Base-by-base conservation (phyloP, 1,140 invertebrate genomes). In the Gonatopus flavifemur region DNA sequence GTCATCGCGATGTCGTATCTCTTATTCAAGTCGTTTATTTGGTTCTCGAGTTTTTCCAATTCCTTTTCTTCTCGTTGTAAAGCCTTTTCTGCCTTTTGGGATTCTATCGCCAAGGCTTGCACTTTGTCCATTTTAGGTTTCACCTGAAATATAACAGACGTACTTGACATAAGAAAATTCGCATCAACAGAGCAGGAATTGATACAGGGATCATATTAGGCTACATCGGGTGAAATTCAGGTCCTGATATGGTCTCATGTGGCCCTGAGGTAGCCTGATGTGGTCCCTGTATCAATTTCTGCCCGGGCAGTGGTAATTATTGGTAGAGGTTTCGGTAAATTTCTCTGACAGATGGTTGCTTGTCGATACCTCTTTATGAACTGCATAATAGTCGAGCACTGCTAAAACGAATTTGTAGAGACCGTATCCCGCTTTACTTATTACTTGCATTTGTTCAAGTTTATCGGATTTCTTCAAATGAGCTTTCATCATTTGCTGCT, bases 51-150 rank as follows among this genome's bases (percentile, higher is more conserved):
- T 25, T 83, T 81, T 3, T 80, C 72, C 8, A 95, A 85, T 76
- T 94, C 89, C 4, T 81, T 77, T 61, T 88, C 89, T 13, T 93
- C 82, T 38, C 86, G 89, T 30, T 87, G 85, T n/a, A 95, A 75
- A 42, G 86, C 83, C 25, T 82, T 82, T 47, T 84, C 84, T 0
- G 85, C 83, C 58, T 65, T 63, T 2, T 78, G 72, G 3, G 81
- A 72, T 42, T 91, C 88, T 18, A 75, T 82, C 67, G 93, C 89
- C 8, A 95, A 72, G 33, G 79, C 80, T 47, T 86, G 83, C 0
- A 94, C 88, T 73, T 86, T 86, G 21, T 95, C 91, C 53, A 89
- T 86, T 74, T 95, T 96, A 0, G 93, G 92, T 73, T 93, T 93
- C 0, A 88, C 72, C 71, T 76, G 16, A 28, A 51, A 28, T 5